Percentiles rank a stretch among this genome's conserved stretches.
Conservation (phyloP, 2,888 invertebrate species). For the Hypomecis punctinalis region DNA sequence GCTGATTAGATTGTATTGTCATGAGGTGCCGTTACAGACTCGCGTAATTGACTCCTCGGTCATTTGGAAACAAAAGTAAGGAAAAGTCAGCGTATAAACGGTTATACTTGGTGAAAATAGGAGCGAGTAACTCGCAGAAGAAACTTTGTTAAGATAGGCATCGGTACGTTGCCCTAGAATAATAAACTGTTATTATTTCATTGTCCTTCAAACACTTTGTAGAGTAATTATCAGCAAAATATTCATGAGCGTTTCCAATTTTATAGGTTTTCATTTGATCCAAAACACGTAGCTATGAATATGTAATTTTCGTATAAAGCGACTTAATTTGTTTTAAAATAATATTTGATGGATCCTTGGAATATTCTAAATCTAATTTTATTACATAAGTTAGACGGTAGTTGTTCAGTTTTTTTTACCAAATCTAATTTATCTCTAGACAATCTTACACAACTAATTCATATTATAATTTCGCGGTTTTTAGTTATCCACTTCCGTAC, state of each 20-base stretch:
- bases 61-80: slow-evolving; percentile 46
- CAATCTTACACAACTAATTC: no score
- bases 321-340: background rate
- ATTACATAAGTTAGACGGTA: no score
- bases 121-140: slow-evolving; percentile 13
- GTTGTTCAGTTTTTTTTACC: no score
- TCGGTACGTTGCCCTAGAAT: slow-evolving; percentile 11
- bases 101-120: slow-evolving; percentile 36
- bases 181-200: slow-evolving; percentile 20
- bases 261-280: background rate
- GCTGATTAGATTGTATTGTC: slow-evolving; percentile 62
- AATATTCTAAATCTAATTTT: no score
- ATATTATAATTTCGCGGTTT: no score
- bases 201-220: slow-evolving; percentile 10
- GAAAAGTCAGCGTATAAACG: slow-evolving; percentile 40
- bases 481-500: no score
- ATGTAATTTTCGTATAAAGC: slow-evolving; percentile 1
- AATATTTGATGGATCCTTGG: no score
- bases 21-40: slow-evolving; percentile 53
- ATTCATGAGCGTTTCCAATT: slow-evolving; percentile 15
- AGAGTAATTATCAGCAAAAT: slow-evolving; percentile 10
- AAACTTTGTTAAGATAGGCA: slow-evolving; percentile 20
- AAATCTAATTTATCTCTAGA: no score
- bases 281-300: slow-evolving; percentile 6
- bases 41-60: slow-evolving; percentile 54